These are phyloP conservation scores for Nixonia krombeini DNA, from an alignment of 1,140 invertebrate species.

Conservation along the genomic window DNA sequence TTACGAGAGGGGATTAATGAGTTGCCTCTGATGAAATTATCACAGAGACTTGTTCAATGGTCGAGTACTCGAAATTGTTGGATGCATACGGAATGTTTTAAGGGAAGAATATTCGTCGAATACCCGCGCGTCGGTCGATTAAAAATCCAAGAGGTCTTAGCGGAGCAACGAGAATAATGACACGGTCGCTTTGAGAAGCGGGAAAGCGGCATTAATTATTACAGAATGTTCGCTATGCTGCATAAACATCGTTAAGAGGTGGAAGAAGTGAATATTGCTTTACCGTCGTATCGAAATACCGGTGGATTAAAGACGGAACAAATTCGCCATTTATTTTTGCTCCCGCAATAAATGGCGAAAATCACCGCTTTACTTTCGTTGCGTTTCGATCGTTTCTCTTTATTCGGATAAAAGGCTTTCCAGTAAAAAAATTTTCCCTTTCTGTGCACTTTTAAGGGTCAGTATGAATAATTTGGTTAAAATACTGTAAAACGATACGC, in stretches of 20 bases:
- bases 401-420: too few species aligned
- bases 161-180: slow-evolving; percentile 49
- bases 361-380: too few species aligned
- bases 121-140: slow-evolving; percentile 48
- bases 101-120: slow-evolving; percentile 17
- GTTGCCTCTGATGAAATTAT: slow-evolving; percentile 5
- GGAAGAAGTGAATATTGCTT: slow-evolving; percentile 29
- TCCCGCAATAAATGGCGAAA: slow-evolving; percentile 37
- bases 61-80: slow-evolving; percentile 8
- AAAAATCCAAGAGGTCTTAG: slow-evolving; percentile 52
- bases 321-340: too few species aligned
- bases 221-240: slow-evolving; percentile 40
- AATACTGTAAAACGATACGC: too few species aligned
- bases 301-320: slow-evolving; percentile 31
- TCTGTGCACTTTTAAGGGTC: too few species aligned
- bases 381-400: too few species aligned
- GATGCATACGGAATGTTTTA: slow-evolving; percentile 25
- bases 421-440: too few species aligned
- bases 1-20: not conserved
- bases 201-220: slow-evolving; percentile 54
- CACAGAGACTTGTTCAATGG: not conserved
- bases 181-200: slow-evolving; percentile 40
- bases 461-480: too few species aligned
- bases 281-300: slow-evolving; percentile 29
- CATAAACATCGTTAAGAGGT: slow-evolving; percentile 53